Percentiles rank a stretch among this genome's conserved stretches.
Evolutionary conservation across 2,888 invertebrate genomes (phyloP).

Genomic region (Acanthacorydalis orientalis): DNA sequence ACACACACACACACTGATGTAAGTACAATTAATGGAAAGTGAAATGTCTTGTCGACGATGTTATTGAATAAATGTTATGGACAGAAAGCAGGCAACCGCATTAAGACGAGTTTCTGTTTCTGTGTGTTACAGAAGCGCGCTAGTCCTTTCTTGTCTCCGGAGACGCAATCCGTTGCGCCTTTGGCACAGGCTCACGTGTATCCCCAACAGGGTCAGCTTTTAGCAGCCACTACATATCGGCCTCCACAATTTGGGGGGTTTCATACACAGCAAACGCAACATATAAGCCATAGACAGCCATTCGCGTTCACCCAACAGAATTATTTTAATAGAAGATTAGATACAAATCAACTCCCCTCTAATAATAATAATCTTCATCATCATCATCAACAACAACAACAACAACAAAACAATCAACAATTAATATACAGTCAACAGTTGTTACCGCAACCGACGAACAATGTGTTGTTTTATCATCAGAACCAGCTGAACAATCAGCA

Average conservation of each 20-base stretch:
- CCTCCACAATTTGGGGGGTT: constrained; percentile 13
- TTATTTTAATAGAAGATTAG: not conserved
- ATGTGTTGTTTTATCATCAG: no score
- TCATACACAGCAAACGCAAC: constrained; percentile 11
- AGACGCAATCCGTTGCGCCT: constrained; percentile 6
- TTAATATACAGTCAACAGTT: no score
- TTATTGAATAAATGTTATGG: no score
- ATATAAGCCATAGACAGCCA: constrained; percentile 3
- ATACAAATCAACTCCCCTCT: not conserved
- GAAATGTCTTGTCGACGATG: no score
- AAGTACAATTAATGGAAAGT: no score
- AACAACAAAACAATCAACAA: no score
- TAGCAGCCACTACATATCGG: constrained; percentile 27
- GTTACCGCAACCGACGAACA: no score
- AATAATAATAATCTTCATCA: not conserved
- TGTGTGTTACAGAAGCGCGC: constrained; percentile 26
- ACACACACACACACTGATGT: no score
- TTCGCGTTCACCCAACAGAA: constrained; percentile 9
- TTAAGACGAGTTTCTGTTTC: constrained; percentile 13
- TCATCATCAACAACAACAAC: no score
- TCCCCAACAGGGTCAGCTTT: constrained; percentile 17
- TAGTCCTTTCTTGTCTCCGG: constrained; percentile 13
- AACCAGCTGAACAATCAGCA: no score
- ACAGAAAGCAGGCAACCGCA: no score
- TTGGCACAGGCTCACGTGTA: constrained; percentile 8